Conservation (phyloP, 2,888 invertebrate genomes). For the Apodemia hepburni region DNA sequence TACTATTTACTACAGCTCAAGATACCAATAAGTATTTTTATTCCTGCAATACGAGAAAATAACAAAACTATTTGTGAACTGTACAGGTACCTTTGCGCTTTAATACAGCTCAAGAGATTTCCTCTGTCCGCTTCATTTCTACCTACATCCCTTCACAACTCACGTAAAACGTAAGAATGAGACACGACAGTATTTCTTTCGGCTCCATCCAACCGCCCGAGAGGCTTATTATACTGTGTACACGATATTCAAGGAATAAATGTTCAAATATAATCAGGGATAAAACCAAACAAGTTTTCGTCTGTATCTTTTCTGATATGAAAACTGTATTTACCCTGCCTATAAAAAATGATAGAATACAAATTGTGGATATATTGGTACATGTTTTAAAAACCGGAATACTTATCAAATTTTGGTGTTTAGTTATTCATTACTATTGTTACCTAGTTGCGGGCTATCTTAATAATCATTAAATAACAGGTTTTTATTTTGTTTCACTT, state of each 20-base stretch:
- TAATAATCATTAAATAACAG: neutral
- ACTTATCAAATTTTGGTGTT: constrained; percentile 1
- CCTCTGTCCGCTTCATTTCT: constrained; percentile 62
- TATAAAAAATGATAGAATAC: constrained; percentile 43
- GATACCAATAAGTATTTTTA: neutral
- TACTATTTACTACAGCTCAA: neutral
- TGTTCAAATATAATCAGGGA: constrained; percentile 77
- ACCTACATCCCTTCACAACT: constrained; percentile 58
- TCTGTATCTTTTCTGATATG: constrained; percentile 65
- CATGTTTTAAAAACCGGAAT: constrained; percentile 6
- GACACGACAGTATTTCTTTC: constrained; percentile 69
- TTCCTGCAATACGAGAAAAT: constrained; percentile 54
- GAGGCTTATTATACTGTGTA: constrained; percentile 77
- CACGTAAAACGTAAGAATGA: constrained; percentile 63
- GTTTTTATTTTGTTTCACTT: neutral
- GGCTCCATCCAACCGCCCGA: constrained; percentile 69
- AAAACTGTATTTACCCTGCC: constrained; percentile 45
- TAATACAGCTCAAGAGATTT: constrained; percentile 73
- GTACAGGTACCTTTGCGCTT: constrained; percentile 58
- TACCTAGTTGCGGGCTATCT: neutral
- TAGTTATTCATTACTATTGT: neutral
- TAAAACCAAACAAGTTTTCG: constrained; percentile 67
- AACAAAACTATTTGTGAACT: constrained; percentile 63
- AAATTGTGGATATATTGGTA: constrained; percentile 40
- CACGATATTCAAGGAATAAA: constrained; percentile 68